Base-by-base conservation (phyloP, 2,113 vertebrate species). In the Calyptomena viridis region DNA sequence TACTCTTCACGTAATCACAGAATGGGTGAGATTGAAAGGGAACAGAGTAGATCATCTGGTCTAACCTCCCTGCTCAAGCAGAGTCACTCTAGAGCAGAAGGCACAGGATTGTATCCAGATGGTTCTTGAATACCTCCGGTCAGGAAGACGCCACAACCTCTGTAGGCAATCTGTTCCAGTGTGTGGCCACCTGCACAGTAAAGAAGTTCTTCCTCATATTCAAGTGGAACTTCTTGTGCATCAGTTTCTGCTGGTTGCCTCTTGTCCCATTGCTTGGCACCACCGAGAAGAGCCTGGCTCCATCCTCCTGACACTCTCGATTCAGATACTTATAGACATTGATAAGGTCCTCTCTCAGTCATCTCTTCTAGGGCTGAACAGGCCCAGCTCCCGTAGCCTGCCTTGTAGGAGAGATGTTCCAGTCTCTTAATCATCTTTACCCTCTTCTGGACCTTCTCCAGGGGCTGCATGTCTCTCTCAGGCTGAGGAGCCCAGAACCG, bases 361-460 rank as follows among this genome's bases (percentile, higher is more conserved):
- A 14, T 56, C 31, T 35, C 67, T 19, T 64, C 14, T 49, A 25
- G 35, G 14, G 49, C 42, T 55, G 16, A 63, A 49, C 7, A 49
- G 49, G 13, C 21, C 6, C 49, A 63, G 30, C 16, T 56, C 8
- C 25, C 20, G 16, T 30, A 56, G 40, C 13, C 31, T 31, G 31
- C 56, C 17, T 35, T 11, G 11, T 14, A n/a, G 55, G 19, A 63
- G 49, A 56, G 30, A n/a, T 30, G 30, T 20, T 79, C 20, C 47
- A 7, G 40, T 24, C 31, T 50, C 9, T 58, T 66, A 27, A 28
- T 49, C 10, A 39, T 24, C 23, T 59, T 58, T 42, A 30, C 28
- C 39, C 39, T 82, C 39, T 2, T 0, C 23, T 75, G 39, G 24
- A 30, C 28, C 11, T 0, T 1, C 8, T n/a, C 19, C 33, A 67